Conservation (phyloP, 2,113 vertebrate genomes). For the Ellobius talpinus region DNA sequence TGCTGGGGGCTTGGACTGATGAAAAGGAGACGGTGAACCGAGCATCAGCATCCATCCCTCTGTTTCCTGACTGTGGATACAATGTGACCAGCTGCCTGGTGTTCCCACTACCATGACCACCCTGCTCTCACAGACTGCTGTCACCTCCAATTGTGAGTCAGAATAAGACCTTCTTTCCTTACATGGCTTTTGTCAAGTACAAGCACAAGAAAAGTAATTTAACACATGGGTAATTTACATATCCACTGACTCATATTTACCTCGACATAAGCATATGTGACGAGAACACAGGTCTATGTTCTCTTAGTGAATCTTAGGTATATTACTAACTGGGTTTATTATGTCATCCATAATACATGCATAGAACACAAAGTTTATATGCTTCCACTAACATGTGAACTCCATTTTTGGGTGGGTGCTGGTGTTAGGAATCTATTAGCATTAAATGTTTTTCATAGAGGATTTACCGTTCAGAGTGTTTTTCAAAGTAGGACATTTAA, state of each 20-base stretch:
- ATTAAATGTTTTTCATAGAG: not conserved
- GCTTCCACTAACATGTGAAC: not conserved
- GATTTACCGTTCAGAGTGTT: fast-evolving
- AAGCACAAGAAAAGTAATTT: not conserved
- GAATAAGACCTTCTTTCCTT: not conserved
- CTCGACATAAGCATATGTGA: not conserved
- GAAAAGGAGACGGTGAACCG: not conserved
- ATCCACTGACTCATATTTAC: not conserved
- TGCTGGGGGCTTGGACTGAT: not conserved
- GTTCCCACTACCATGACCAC: too few relatives aligned
- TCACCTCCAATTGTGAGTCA: not conserved
- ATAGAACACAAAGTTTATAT: not conserved
- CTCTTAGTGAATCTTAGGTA: not conserved
- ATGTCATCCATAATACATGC: not conserved
- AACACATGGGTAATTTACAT: not conserved
- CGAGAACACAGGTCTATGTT: not conserved
- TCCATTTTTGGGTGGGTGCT: not conserved
- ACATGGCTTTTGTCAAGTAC: not conserved
- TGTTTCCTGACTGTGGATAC: not conserved
- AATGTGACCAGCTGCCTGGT: not conserved
- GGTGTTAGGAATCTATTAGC: not conserved
- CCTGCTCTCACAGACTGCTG: not conserved
- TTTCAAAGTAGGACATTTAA: not conserved
- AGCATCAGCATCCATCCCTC: not conserved
- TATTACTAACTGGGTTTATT: not conserved